A percentile compares a stretch with the other conserved stretches of the same genome.
Evolutionary conservation across 2,113 vertebrate genomes (phyloP).

Genomic region (Gila orcuttii): DNA sequence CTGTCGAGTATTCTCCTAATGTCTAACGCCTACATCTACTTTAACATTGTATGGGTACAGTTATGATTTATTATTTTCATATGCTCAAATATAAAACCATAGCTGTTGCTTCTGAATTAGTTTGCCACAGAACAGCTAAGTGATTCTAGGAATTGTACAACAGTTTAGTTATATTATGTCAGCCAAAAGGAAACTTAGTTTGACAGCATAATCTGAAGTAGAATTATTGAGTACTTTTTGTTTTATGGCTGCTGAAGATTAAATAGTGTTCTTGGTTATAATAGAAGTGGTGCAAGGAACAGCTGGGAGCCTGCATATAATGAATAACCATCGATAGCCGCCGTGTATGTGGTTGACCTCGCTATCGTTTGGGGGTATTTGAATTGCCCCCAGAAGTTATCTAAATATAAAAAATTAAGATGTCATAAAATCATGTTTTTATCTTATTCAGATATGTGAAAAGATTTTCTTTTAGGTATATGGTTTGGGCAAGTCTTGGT

Average conservation of each 20-base stretch:
- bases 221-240: background rate
- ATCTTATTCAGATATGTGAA: background rate
- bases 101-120: background rate
- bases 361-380: background rate
- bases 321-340: constrained; percentile 11
- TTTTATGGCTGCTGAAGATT: background rate
- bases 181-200: background rate
- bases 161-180: background rate
- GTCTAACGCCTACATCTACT: constrained; percentile 9
- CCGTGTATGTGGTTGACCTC: background rate
- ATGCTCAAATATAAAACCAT: background rate
- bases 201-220: background rate
- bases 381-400: background rate
- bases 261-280: constrained; percentile 7
- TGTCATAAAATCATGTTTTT: background rate
- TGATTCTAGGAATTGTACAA: background rate
- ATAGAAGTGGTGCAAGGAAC: background rate
- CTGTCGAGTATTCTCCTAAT: constrained; percentile 12
- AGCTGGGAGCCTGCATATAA: background rate
- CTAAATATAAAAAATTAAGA: background rate
- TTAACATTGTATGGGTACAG: background rate
- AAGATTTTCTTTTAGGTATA: background rate
- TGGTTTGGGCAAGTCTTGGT: background rate
- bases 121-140: background rate
- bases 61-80: background rate